Conservation (phyloP, 2,797 vertebrate genomes). For the Myotis pilosus region DNA sequence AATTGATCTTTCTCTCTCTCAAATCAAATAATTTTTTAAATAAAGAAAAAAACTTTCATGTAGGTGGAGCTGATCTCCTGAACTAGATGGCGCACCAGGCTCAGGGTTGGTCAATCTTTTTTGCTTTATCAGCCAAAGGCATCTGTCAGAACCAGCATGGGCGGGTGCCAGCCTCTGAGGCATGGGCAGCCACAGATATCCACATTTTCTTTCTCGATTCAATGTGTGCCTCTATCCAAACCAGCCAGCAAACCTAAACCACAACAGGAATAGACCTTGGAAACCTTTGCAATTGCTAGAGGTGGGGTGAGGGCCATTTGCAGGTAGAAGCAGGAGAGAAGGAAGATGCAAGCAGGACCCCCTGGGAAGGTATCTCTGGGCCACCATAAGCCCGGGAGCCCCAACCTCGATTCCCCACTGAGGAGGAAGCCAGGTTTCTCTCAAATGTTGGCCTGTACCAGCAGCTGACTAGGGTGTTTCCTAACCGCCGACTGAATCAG, state of each 20-base stretch:
- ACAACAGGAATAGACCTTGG: background rate
- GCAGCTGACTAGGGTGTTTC: background rate
- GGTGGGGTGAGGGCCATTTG: background rate
- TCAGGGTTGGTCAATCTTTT: background rate
- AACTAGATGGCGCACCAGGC: background rate
- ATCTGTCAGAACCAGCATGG: background rate
- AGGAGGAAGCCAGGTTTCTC: background rate
- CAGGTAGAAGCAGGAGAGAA: background rate
- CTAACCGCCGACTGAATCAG: background rate
- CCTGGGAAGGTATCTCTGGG: background rate
- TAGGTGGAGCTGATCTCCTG: background rate
- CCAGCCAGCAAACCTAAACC: background rate
- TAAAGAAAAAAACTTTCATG: background rate
- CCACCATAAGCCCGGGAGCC: background rate
- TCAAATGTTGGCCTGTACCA: background rate
- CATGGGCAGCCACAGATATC: background rate
- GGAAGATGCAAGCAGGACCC: background rate
- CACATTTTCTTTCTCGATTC: constrained; percentile 33
- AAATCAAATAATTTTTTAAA: background rate
- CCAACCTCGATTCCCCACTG: background rate
- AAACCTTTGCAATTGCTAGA: background rate
- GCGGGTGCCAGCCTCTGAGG: background rate
- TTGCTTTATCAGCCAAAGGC: constrained; percentile 44
- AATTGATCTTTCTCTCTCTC: background rate
- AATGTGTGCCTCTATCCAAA: background rate